Base-by-base conservation (phyloP, 2,888 invertebrate species). In the Pseudococcus viburni region DNA sequence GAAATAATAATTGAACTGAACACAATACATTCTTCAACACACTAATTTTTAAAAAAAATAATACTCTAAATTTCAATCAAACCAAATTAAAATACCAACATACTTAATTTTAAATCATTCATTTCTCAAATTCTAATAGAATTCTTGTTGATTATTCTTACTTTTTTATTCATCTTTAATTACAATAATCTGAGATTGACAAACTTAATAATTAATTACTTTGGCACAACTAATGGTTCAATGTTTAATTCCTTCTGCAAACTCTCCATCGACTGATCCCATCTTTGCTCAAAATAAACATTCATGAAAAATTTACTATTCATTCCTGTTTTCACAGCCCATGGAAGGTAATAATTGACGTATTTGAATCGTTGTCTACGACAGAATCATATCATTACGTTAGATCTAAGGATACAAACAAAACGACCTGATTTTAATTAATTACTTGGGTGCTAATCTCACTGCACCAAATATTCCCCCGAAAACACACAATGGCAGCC, bases 391-490 rank as follows among this genome's bases (percentile, higher is more conserved):
- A 11, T 15, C 17, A 80, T 64, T 85, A 80, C 48, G 8, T 3
- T 42, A 42, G 8, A 42, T 42, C 1, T 15, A 9, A 33, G 19
- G 2, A 55, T 83, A n/a, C 5, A 39, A 86, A 22, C 15, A 51
- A 77, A 73, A 84, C 26, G 26, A 12, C 88, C 39, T 17, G 7
- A 89, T 59, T 39, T 46, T 77, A 33, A 17, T 84, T 46, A 55
- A 64, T 85, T 93, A 94, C 95, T 96, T 97, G 88, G 97, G 96
- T 90, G 95, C 95, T 17, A 99, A 93, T 90, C 99, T 93, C 17
- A 95, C 93, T 1, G 98, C 96, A 15, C 99, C 99, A 93, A 98
- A 97, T 89, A 99, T 93, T 0, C 97, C 99, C 26, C 97, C 99
- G 86, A 95, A 94, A 89, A 97, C 93, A 91, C 99, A 99, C 99